phyloP scores from a whole-genome alignment of 2,113 vertebrate species.

The Sapayoa aenigma region DNA sequence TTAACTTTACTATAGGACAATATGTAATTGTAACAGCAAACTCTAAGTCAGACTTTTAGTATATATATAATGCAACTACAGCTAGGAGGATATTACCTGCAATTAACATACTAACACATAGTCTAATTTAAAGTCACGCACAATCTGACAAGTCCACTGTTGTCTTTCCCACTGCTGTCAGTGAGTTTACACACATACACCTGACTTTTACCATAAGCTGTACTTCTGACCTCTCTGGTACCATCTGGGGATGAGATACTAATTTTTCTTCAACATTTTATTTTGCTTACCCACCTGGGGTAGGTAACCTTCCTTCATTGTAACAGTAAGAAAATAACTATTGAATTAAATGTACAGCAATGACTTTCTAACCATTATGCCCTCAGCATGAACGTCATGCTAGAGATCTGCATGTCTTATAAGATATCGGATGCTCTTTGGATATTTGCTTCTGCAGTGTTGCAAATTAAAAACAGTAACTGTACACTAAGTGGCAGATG shows the following conservation, averaged over 20 bases:
- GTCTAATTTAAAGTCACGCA: background rate
- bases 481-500: background rate
- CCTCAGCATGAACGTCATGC: background rate
- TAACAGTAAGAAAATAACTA: background rate
- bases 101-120: background rate
- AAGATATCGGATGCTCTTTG: background rate
- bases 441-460: background rate
- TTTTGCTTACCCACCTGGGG: background rate
- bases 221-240: slow-evolving; percentile 14
- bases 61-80: background rate
- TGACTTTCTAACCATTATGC: background rate
- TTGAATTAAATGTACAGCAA: background rate
- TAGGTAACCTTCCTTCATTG: background rate
- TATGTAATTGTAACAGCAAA: background rate
- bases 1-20: background rate
- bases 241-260: background rate
- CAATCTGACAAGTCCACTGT: background rate
- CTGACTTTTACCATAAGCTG: background rate
- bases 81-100: background rate
- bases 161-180: background rate
- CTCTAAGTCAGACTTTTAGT: background rate
- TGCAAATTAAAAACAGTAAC: background rate
- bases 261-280: background rate
- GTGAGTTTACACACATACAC: background rate
- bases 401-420: background rate